Base-by-base conservation (phyloP, 2,797 vertebrate genomes). In the Micrastur ruficollis region DNA sequence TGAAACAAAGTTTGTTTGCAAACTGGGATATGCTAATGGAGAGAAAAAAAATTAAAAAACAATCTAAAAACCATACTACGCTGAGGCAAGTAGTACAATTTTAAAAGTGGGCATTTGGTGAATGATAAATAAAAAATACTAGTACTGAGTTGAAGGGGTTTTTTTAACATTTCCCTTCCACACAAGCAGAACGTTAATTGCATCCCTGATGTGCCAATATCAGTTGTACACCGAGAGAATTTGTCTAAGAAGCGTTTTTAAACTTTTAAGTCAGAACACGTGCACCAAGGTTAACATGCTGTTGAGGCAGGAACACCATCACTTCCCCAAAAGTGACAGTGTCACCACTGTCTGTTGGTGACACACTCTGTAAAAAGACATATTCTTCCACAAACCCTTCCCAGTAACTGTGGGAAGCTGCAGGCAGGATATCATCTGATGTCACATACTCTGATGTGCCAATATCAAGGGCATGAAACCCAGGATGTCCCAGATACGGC, bases 331-430 rank as follows among this genome's bases (percentile, higher is more conserved):
- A 50, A 87, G 46, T n/a, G 62, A 65, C 36, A 34, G 40, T 20
- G 23, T 59, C 91, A 90, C 56, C 0, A 0, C 12, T 79, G 47
- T 47, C 58, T 66, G 8, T 55, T 1, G 0, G 53, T 55, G 42
- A 65, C 83, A 70, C 34, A 2, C 49, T 72, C 36, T 38, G 86
- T 46, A 49, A 59, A 91, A 92, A 84, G 36, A 46, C 1, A 3
- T 5, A 23, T 21, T 82, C 53, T 87, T 66, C 84, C 59, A 81
- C 17, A 55, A 66, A 87, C 27, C 66, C 34, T 76, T 58, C 53
- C 47, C 32, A 59, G 75, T 50, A 66, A 80, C 32, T 50, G 12
- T 53, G 81, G 62, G 78, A 72, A 92, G 59, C 21, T 76, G 67
- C 63, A 80, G 53, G 71, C 49, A 80, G 81, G 71, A 80, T 70